phyloP scores from a whole-genome alignment of 2,888 invertebrate species.

The Trichogramma dendrolimi region DNA sequence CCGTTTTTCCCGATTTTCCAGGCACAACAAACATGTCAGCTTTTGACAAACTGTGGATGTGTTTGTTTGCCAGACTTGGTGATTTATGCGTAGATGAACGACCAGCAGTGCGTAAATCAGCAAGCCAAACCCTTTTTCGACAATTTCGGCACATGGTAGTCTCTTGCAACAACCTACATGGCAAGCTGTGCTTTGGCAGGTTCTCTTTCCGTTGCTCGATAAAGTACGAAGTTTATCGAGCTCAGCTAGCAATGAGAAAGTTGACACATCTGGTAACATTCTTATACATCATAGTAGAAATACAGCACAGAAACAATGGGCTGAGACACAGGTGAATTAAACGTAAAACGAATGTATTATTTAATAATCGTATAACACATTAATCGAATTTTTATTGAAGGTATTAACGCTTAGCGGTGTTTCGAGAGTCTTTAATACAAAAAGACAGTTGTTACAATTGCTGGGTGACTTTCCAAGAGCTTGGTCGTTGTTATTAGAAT shows the following conservation, averaged over 20 bases:
- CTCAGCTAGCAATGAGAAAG: conserved; percentile 72
- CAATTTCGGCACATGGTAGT: conserved; percentile 91
- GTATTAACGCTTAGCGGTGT: conserved; percentile 87
- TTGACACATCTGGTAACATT: conserved; percentile 88
- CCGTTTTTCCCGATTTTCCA: conserved; percentile 80
- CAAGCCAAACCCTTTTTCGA: conserved; percentile 97
- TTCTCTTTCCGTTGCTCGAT: conserved; percentile 89
- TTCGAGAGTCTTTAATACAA: conserved; percentile 87
- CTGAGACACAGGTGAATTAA: conserved; percentile 81
- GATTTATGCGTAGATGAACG: conserved; percentile 91
- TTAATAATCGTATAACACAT: neutral
- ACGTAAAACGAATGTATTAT: conserved; percentile 2
- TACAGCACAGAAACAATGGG: conserved; percentile 99
- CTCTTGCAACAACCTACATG: conserved; percentile 84
- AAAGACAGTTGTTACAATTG: conserved; percentile 76
- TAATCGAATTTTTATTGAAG: conserved; percentile 45
- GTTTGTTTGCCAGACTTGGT: conserved; percentile 79
- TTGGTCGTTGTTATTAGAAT: conserved; percentile 89
- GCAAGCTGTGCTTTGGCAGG: conserved; percentile 93
- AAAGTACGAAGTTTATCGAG: conserved; percentile 77
- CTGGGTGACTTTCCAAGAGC: conserved; percentile 89
- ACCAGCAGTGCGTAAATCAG: conserved; percentile 94
- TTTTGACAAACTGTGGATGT: conserved; percentile 95
- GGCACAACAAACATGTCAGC: conserved; percentile 79
- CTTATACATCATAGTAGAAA: conserved; percentile 97